Evolutionary conservation across 2,797 vertebrate species (phyloP).

Genomic region (Halcyon leucocephala): DNA sequence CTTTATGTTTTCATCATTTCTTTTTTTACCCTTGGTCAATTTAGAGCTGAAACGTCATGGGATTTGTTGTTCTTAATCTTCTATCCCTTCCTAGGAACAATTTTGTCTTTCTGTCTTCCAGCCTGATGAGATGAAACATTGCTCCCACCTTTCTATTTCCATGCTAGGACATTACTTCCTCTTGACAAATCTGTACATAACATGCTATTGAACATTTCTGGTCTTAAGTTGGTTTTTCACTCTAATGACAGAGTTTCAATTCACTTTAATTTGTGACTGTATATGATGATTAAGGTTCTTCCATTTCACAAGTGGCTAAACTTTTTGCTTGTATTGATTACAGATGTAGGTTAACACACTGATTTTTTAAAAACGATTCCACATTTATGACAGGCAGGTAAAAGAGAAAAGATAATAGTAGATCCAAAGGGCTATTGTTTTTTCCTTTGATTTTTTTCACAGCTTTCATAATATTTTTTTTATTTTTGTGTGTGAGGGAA

Average conservation of each 20-base stretch:
- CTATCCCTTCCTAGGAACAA: neutral
- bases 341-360: neutral
- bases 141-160: neutral
- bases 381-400: neutral
- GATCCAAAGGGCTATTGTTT: neutral
- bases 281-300: neutral
- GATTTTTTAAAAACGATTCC: neutral
- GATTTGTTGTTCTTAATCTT: neutral
- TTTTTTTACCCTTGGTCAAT: neutral
- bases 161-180: neutral
- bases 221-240: neutral
- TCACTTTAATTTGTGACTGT: neutral
- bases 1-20: neutral
- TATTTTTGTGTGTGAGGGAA: constrained; percentile 18
- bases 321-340: neutral
- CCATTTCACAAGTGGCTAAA: neutral
- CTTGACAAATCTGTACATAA: neutral
- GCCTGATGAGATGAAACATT: neutral
- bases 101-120: neutral
- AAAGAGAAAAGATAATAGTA: neutral
- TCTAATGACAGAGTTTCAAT: neutral
- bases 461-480: constrained; percentile 46
- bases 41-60: neutral
- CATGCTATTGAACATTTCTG: neutral
- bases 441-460: neutral